Evolutionary conservation across 2,888 invertebrate genomes (phyloP), one percentile per base, ranked within the genome.

Genomic region (Antitype chi): DNA sequence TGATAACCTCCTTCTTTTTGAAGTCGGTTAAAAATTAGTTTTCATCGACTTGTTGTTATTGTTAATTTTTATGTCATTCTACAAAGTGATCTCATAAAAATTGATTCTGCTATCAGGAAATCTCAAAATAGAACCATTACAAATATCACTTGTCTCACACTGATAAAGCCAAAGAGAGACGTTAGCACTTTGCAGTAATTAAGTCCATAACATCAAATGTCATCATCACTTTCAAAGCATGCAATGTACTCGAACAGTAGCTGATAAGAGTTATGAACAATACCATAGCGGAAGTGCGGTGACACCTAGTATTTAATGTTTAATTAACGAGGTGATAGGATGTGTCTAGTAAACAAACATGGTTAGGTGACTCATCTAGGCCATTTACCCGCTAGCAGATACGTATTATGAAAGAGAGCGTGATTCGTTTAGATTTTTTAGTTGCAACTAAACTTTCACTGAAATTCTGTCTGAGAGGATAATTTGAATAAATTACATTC

Each of bases 261-360:
- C 86, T 87, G 92, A 92, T 92, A 92, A 87, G 84, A 82, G 69
- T 76, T 82, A 80, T 85, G 80, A 90, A 89, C 87, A 90, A 89
- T 88, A 77, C 74, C 76, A 81, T 88, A 91, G 87, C 90, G 91
- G 91, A 91, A 91, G 89, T 90, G 87, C 38, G 69, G 57, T 78
- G 77, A 80, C 76, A 67, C 74, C 59, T 49, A 32, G 28, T 55
- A 78, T 82, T 77, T 74, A 74, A 69, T 75, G 71, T 85, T 74
- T 83, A 79, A 81, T 79, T 84, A 85, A 85, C 82, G 71, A 84
- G 49, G 69, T 74, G 78, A 83, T 82, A 82, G 86, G 82, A 85
- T 73, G 73, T 76, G 59, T 55, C 67, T 75, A 79, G 85, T 86
- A 88, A 87, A 87, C 80, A 87, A 75, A 85, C 76, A 80, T 67